Base-by-base conservation (phyloP, 2,113 vertebrate species). In the Maccullochella peelii region DNA sequence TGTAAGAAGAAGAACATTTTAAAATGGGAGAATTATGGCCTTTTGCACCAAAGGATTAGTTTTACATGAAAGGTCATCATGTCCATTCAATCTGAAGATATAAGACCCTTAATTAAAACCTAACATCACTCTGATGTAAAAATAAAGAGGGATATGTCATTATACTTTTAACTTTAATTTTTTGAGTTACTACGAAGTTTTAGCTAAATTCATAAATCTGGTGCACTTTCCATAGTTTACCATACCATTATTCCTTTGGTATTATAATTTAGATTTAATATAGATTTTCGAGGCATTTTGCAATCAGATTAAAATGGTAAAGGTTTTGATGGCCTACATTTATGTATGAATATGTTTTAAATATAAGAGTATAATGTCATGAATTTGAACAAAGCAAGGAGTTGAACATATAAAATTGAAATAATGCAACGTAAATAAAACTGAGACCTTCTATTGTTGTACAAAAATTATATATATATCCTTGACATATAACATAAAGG, bases 1-100 rank as follows among this genome's bases (percentile, higher is more conserved):
- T 66, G 57, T 42, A 49, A 38, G 6, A 38, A 58, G 27, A 50
- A 25, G 42, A 27, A 50, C 8, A 47, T 72, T 47, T 69, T 12
- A 54, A 77, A 77, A 77, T 33, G 16, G 8, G 14, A 74, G 55
- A 44, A 62, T 50, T 40, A 38, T 54, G 40, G 27, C 38, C 16
- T 80, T 77, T 69, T 80, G 12, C n/a, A 54, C 14, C 20, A 69
- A 73, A 80, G 49, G 33, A 86, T 72, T 52, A 11, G 33, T 77
- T 55, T 77, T 21, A 65, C 14, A 38, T 62, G 6, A 75, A 85
- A 88, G 42, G 23, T 85, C 65, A 70, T 73, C 12, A 30, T 58
- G n/a, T 59, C 20, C 3, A 25, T 57, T 67, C 12, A 74, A 49
- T 79, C 21, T 49, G n/a, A 11, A 80, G 25, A 33, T 61, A 36